Conservation (phyloP, 2,888 invertebrate genomes). For the Hydroisotoma schaefferi region DNA sequence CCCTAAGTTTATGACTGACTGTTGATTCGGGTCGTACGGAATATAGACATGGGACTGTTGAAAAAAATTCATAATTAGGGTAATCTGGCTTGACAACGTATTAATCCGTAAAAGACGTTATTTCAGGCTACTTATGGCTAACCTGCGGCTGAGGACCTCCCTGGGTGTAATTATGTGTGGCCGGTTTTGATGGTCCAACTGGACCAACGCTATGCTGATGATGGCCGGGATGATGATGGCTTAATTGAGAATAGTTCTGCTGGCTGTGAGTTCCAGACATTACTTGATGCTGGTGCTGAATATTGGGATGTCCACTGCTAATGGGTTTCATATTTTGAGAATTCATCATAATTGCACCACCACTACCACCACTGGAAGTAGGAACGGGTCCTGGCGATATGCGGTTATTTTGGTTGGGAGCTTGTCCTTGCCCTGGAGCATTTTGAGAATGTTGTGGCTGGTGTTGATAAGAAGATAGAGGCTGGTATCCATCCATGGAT, state of each 20-base stretch:
- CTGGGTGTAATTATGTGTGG: conserved; percentile 35
- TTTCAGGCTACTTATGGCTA: not conserved
- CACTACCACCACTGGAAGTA: conserved; percentile 30
- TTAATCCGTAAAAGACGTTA: not conserved
- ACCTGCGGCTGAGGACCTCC: conserved; percentile 37
- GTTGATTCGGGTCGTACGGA: conserved; percentile 34
- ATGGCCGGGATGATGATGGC: conserved; percentile 39
- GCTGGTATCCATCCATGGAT: conserved; percentile 23
- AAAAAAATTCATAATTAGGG: too few species aligned
- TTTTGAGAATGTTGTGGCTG: conserved; percentile 25
- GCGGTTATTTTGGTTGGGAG: conserved; percentile 32
- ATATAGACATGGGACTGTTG: conserved; percentile 35
- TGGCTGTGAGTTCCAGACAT: conserved; percentile 23
- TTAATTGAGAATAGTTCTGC: conserved; percentile 41
- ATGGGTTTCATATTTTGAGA: conserved; percentile 33
- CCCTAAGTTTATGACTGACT: conserved; percentile 34
- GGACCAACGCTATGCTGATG: conserved; percentile 34
- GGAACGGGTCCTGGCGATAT: conserved; percentile 42
- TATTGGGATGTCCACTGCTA: conserved; percentile 26
- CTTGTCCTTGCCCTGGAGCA: conserved; percentile 29
- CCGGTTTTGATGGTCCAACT: conserved; percentile 35
- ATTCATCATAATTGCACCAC: conserved; percentile 32
- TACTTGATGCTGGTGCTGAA: conserved; percentile 39
- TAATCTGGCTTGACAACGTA: not conserved
- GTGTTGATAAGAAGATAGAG: conserved; percentile 24